A percentile compares a stretch with the other conserved stretches of the same genome.
These are phyloP conservation scores for Synaphobranchus kaupii DNA, from an alignment of 2,797 vertebrate species.

Conservation along the genomic window DNA sequence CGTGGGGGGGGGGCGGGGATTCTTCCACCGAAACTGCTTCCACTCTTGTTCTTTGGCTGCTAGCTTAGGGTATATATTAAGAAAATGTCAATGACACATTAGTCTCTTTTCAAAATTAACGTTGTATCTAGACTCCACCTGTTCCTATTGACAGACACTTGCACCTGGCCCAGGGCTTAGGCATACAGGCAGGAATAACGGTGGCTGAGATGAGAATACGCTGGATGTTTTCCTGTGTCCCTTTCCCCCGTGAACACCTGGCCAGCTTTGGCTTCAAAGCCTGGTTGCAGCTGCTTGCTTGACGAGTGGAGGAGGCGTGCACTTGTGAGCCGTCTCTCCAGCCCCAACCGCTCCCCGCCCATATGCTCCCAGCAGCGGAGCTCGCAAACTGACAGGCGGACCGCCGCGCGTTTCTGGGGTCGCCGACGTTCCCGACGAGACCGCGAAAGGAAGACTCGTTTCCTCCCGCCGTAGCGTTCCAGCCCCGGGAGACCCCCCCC, in stretches of 20 bases:
- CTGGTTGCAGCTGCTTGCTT: neutral
- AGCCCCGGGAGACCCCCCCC: neutral
- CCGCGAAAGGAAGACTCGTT: neutral
- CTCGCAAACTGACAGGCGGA: constrained; percentile 35
- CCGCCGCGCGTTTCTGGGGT: constrained; percentile 26
- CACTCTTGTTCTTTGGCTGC: neutral
- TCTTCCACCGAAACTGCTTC: neutral
- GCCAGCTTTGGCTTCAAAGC: neutral
- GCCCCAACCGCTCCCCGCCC: neutral
- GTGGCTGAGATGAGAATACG: neutral
- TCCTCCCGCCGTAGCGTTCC: neutral
- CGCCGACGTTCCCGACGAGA: neutral
- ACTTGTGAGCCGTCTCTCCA: neutral
- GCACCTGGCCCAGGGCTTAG: neutral
- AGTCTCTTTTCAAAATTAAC: neutral
- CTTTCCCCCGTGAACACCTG: neutral
- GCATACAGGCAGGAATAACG: neutral
- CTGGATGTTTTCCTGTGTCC: neutral
- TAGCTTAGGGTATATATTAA: neutral
- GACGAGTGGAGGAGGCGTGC: neutral
- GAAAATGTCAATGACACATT: neutral
- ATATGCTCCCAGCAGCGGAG: constrained; percentile 2
- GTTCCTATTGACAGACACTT: neutral
- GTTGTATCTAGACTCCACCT: neutral
- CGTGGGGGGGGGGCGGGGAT: neutral